Percentiles rank a stretch among this genome's conserved stretches.
phyloP scores from a whole-genome alignment of 2,888 invertebrate genomes.

The Eupithecia tripunctaria region DNA sequence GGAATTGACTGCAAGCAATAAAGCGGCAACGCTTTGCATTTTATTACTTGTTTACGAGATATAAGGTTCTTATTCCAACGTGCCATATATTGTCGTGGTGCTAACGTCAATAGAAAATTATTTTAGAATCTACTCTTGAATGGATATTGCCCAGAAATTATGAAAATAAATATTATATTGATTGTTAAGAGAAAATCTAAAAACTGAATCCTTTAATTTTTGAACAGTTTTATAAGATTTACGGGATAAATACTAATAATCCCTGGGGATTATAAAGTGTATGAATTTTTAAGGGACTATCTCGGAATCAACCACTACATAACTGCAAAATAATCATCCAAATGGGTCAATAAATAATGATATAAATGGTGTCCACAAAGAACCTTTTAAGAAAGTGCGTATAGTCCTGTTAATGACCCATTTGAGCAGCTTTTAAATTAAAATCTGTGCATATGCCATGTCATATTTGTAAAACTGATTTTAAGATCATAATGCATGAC shows the following conservation, averaged over 20 bases:
- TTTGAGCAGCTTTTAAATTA: not conserved
- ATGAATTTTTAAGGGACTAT: too few relatives aligned
- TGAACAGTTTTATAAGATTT: too few relatives aligned
- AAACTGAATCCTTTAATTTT: too few relatives aligned
- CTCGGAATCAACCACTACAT: too few relatives aligned
- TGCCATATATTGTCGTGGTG: constrained; percentile 69
- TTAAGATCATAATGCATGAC: not conserved
- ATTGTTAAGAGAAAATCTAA: too few relatives aligned
- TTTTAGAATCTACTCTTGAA: constrained; percentile 20
- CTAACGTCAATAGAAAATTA: constrained; percentile 54
- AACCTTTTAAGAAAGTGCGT: not conserved
- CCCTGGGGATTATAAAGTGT: too few relatives aligned
- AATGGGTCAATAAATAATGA: too few relatives aligned
- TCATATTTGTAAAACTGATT: not conserved
- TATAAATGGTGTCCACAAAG: too few relatives aligned
- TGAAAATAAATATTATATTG: not conserved
- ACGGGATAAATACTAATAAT: too few relatives aligned
- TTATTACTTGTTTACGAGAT: constrained; percentile 48
- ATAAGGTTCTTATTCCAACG: constrained; percentile 61
- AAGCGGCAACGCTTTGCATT: constrained; percentile 59
- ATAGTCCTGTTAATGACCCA: not conserved
- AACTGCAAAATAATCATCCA: too few relatives aligned
- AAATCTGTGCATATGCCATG: not conserved
- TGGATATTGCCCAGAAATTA: not conserved
- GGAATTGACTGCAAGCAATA: constrained; percentile 71